These are phyloP conservation scores for Onychomys torridus DNA, from an alignment of 2,797 vertebrate species.

Conservation along the genomic window DNA sequence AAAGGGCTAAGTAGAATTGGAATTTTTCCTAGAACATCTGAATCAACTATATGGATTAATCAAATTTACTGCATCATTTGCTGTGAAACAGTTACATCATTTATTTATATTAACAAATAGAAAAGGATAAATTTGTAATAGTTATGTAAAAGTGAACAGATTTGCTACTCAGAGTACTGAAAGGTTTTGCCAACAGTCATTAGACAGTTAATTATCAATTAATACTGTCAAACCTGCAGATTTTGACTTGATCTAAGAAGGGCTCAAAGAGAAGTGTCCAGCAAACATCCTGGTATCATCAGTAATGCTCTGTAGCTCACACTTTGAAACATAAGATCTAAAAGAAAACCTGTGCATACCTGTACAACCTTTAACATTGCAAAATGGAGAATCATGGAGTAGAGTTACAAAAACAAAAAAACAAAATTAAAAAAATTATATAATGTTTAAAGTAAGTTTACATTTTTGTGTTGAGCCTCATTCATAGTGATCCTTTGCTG, in stretches of 20 bases:
- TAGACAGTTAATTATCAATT: neutral
- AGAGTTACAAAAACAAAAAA: neutral
- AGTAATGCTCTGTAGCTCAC: neutral
- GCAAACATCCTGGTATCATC: neutral
- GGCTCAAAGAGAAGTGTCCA: neutral
- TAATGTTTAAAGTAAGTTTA: neutral
- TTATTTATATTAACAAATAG: slow-evolving; percentile 77
- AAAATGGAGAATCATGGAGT: neutral
- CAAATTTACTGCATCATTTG: slow-evolving; percentile 78
- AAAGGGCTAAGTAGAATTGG: slow-evolving; percentile 67
- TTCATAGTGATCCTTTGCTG: neutral
- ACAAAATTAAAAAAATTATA: neutral
- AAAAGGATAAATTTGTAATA: slow-evolving; percentile 72
- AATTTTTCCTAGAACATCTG: slow-evolving; percentile 82
- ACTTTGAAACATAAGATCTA: neutral
- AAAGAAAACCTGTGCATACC: neutral
- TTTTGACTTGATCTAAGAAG: neutral
- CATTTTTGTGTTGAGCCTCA: neutral
- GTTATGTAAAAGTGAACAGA: slow-evolving; percentile 52
- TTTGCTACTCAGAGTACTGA: slow-evolving; percentile 58
- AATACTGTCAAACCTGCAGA: neutral
- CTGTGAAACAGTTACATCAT: slow-evolving; percentile 68
- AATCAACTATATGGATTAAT: slow-evolving; percentile 73
- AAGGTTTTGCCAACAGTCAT: slow-evolving; percentile 12
- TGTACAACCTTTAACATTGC: neutral